Percentiles rank a stretch among this genome's conserved stretches.
Conservation (phyloP, 2,888 invertebrate genomes). For the Cotesia congregata region DNA sequence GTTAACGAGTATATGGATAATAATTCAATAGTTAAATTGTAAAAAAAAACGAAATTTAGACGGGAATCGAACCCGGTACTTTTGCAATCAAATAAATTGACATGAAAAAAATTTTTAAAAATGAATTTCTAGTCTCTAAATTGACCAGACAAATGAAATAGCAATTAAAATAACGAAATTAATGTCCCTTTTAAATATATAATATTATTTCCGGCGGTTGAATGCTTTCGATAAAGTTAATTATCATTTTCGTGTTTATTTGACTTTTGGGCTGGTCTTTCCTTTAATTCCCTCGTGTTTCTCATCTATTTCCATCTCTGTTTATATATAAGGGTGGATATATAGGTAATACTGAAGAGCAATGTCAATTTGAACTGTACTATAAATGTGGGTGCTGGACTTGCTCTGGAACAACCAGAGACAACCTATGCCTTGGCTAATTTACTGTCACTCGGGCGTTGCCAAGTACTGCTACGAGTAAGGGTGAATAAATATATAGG, state of each 20-base stretch:
- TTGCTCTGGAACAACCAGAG: not conserved
- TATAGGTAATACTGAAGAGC: conserved; percentile 7
- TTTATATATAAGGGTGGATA: not conserved
- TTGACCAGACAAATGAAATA: not conserved
- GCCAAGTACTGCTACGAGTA: conserved; percentile 5
- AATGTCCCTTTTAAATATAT: conserved; percentile 43
- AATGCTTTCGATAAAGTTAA: conserved; percentile 41
- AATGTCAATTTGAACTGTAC: conserved; percentile 12
- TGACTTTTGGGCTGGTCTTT: not conserved
- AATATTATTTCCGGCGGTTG: conserved; percentile 54
- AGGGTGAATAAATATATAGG: conserved; percentile 11
- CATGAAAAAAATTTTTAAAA: too few species aligned
- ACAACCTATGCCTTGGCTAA: conserved; percentile 15
- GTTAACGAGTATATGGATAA: too few species aligned
- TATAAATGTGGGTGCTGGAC: not conserved
- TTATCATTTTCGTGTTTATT: not conserved
- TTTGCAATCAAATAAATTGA: too few species aligned
- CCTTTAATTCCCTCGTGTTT: not conserved
- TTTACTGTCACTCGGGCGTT: conserved; percentile 26
- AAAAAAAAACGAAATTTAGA: too few species aligned
- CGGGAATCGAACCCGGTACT: too few species aligned
- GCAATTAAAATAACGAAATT: conserved; percentile 52
- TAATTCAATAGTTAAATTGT: too few species aligned
- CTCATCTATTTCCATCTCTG: not conserved
- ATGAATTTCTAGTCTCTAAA: not conserved